Conservation (phyloP, 37 sponge, comb jelly and placozoan genomes). For the Beroe ovata region DNA sequence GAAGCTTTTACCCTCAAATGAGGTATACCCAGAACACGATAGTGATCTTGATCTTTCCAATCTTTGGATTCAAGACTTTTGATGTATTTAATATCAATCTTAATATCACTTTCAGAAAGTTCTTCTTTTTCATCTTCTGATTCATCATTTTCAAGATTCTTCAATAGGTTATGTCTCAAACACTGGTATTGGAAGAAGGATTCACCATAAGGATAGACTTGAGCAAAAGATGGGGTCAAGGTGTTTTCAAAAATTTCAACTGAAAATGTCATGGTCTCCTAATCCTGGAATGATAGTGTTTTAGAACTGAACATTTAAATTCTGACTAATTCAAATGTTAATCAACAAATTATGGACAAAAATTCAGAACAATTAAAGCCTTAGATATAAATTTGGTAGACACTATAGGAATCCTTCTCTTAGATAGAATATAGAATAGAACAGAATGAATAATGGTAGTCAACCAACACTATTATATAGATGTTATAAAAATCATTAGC, state of each 20-base stretch:
- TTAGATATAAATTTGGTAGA: too few relatives aligned
- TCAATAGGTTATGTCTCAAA: neutral
- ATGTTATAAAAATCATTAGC: too few relatives aligned
- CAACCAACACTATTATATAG: too few relatives aligned
- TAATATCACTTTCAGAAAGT: slow-evolving; percentile 41
- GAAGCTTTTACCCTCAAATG: slow-evolving; percentile 76
- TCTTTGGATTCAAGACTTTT: slow-evolving; percentile 54
- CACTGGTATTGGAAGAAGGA: slow-evolving; percentile 39
- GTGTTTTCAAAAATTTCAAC: neutral
- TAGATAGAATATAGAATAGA: too few relatives aligned
- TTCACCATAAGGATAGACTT: slow-evolving; percentile 10
- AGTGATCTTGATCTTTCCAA: slow-evolving; percentile 92
- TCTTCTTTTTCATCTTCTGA: slow-evolving; percentile 49
- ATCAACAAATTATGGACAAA: neutral
- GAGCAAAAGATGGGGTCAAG: neutral
- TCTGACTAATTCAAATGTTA: neutral
- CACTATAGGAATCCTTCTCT: too few relatives aligned
- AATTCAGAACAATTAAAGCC: too few relatives aligned
- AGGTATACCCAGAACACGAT: slow-evolving; percentile 83
- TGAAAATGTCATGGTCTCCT: slow-evolving; percentile 23
- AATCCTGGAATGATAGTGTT: neutral
- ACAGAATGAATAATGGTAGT: too few relatives aligned
- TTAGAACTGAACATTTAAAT: too few relatives aligned
- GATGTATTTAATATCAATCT: slow-evolving; percentile 41
- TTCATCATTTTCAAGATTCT: neutral